Conservation (phyloP, 2,888 invertebrate genomes). For the Tetheella fluctuosa region DNA sequence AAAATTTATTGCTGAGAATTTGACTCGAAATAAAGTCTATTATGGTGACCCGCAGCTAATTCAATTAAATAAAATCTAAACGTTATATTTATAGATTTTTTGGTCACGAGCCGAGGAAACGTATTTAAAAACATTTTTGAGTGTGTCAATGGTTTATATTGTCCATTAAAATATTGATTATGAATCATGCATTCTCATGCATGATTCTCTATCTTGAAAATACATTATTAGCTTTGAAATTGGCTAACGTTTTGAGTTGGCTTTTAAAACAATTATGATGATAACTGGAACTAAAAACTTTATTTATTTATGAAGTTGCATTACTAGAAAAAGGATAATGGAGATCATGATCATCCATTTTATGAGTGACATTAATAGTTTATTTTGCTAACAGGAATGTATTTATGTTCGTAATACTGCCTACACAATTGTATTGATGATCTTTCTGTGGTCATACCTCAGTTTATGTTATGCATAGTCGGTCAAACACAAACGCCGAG, state of each 20-base stretch:
- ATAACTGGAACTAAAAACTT: constrained; percentile 35
- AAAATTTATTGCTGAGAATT: constrained; percentile 74
- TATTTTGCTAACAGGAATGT: constrained; percentile 52
- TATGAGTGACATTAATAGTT: constrained; percentile 39
- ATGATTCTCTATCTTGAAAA: not conserved
- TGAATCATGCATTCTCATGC: not conserved
- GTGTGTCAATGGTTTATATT: too few relatives aligned
- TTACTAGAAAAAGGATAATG: constrained; percentile 36
- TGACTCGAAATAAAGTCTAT: constrained; percentile 69
- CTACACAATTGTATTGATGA: constrained; percentile 44
- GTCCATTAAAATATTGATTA: too few relatives aligned
- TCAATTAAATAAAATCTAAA: constrained; percentile 68
- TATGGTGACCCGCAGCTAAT: constrained; percentile 67
- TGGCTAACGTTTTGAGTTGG: constrained; percentile 36
- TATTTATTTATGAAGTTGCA: constrained; percentile 33
- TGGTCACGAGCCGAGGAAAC: constrained; percentile 34
- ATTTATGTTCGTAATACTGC: constrained; percentile 49
- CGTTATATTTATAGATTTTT: constrained; percentile 64
- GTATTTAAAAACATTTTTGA: constrained; percentile 22
- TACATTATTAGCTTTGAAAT: constrained; percentile 19
- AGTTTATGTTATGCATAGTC: constrained; percentile 46
- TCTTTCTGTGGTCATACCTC: constrained; percentile 38
- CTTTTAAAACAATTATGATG: constrained; percentile 38
- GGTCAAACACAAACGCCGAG: constrained; percentile 63
- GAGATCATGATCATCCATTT: constrained; percentile 35